A percentile compares a stretch with the other conserved stretches of the same genome.
Evolutionary conservation across 1,140 invertebrate species (phyloP).

Genomic region (Lanistes nyassanus): DNA sequence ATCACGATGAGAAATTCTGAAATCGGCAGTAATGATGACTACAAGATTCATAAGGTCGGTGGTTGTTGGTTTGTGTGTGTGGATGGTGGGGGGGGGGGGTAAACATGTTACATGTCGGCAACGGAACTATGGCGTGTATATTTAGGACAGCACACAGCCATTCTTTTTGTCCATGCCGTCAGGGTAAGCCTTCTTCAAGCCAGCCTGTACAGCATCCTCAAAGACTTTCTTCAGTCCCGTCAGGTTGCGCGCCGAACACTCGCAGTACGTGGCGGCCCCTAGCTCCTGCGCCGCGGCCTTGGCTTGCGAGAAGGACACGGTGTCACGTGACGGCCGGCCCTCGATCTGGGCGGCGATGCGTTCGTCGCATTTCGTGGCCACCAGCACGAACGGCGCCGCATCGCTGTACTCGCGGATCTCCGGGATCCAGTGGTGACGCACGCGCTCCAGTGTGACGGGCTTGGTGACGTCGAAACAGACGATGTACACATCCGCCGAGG

Average conservation of each 20-base stretch:
- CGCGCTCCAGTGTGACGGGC: conserved; percentile 97
- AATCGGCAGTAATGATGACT: no score
- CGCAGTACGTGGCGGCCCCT: conserved; percentile 89
- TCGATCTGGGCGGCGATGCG: conserved; percentile 34
- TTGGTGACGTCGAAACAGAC: conserved; percentile 99
- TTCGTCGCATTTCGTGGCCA: conserved; percentile 69
- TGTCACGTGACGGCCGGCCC: conserved; percentile 8
- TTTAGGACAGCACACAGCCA: conserved; percentile 32
- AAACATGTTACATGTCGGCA: no score
- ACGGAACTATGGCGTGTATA: no score
- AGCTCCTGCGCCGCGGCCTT: conserved; percentile 74
- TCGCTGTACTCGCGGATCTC: conserved; percentile 81
- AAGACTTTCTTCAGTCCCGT: conserved; percentile 52
- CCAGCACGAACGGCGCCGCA: conserved; percentile 83
- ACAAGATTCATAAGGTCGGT: no score
- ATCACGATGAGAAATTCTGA: no score
- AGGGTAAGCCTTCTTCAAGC: conserved; percentile 15
- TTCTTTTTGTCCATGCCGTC: conserved; percentile 23
- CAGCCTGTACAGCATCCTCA: conserved; percentile 44
- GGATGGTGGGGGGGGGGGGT: no score
- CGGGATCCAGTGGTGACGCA: conserved; percentile 83
- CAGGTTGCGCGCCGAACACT: conserved; percentile 79
- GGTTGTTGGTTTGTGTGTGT: no score
- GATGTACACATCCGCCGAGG: conserved; percentile 98
- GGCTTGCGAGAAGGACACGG: conserved; percentile 73